Percentiles rank a stretch among this genome's conserved stretches.
Conservation (phyloP, 1,140 invertebrate species). For the Hydropsyche tenuis region DNA sequence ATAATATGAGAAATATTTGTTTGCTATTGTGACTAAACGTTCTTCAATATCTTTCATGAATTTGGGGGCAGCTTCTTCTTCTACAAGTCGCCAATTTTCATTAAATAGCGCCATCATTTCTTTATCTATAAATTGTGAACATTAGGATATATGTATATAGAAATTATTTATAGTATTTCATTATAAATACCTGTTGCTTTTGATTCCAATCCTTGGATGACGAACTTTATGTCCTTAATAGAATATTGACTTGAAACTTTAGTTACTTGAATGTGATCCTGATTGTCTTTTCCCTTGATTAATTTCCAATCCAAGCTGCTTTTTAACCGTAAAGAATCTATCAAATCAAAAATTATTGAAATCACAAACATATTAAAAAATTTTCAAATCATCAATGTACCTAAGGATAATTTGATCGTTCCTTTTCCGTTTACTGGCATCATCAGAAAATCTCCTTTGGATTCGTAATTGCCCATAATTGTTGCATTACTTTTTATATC, state of each 20-base stretch:
- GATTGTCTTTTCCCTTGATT: background rate
- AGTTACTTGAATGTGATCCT: slow-evolving; percentile 7
- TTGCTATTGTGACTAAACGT: background rate
- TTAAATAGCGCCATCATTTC: background rate
- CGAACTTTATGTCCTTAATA: background rate
- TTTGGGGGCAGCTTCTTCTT: background rate
- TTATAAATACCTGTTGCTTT: background rate
- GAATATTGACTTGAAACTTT: background rate
- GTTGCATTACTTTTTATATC: too few species aligned
- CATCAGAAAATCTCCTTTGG: too few species aligned
- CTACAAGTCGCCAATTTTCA: background rate
- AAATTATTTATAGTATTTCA: background rate
- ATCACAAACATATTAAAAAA: background rate
- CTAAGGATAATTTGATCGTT: too few species aligned
- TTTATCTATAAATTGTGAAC: background rate
- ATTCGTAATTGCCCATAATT: too few species aligned
- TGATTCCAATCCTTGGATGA: background rate
- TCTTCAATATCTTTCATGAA: background rate
- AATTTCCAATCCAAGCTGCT: too few species aligned
- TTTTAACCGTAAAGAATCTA: too few species aligned
- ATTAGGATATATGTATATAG: background rate
- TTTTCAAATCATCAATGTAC: too few species aligned
- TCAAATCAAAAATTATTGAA: background rate
- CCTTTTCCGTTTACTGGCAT: too few species aligned
- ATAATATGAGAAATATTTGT: slow-evolving; percentile 3